These are phyloP conservation scores for Acronicta aceris DNA, from an alignment of 2,888 invertebrate genomes.

Conservation along the genomic window DNA sequence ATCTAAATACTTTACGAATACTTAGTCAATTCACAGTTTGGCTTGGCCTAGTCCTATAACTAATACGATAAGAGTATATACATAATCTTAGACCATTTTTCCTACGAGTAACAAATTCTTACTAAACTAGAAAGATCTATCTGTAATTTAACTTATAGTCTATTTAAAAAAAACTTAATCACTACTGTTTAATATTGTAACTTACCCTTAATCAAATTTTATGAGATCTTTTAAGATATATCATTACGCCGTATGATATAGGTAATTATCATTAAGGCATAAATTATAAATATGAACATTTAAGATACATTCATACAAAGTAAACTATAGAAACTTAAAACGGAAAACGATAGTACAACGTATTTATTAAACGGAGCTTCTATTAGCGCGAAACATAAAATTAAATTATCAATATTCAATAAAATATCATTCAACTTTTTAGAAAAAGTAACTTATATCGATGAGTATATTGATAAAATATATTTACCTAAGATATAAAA, in stretches of 20 bases:
- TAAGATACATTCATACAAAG: background rate
- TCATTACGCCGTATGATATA: background rate
- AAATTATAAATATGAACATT: background rate
- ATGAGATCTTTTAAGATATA: background rate
- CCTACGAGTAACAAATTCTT: slow-evolving; percentile 66
- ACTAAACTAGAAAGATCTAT: slow-evolving; percentile 56
- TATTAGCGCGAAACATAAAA: background rate
- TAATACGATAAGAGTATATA: slow-evolving; percentile 60
- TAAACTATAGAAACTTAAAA: slow-evolving; percentile 4
- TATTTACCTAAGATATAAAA: background rate
- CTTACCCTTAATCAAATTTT: no score
- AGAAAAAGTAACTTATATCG: no score
- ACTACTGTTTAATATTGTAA: no score
- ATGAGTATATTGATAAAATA: no score
- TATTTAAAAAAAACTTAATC: slow-evolving; percentile 8
- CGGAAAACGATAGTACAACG: background rate
- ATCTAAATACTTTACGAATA: slow-evolving; percentile 43
- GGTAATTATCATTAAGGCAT: background rate
- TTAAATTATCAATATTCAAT: no score
- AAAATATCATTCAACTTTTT: no score
- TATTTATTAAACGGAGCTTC: background rate
- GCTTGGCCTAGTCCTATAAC: slow-evolving; percentile 71
- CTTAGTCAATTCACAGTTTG: slow-evolving; percentile 76
- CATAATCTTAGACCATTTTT: slow-evolving; percentile 64
- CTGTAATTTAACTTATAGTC: slow-evolving; percentile 50